Evolutionary conservation across 2,113 vertebrate genomes (phyloP).

Genomic region (Fukomys damarensis): DNA sequence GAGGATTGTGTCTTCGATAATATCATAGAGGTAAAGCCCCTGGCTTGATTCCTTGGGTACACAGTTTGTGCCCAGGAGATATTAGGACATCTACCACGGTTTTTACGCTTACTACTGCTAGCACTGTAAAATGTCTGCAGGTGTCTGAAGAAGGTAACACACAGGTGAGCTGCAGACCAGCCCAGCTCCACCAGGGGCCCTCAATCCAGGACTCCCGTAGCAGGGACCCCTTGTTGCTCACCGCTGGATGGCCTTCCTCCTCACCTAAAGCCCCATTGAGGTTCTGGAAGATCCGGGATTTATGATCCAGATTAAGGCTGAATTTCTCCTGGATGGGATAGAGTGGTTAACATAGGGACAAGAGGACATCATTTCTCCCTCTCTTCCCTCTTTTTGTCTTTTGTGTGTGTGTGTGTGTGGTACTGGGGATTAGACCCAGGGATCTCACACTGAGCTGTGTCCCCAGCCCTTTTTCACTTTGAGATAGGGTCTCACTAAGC

Average conservation of each 20-base stretch:
- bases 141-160: background rate
- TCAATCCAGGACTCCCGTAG: background rate
- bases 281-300: slow-evolving; percentile 90
- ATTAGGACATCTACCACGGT: rapidly evolving
- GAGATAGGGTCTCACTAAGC: background rate
- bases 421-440: background rate
- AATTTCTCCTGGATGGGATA: slow-evolving; percentile 84
- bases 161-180: background rate
- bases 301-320: slow-evolving; percentile 88
- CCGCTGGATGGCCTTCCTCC: background rate
- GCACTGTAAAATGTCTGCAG: background rate
- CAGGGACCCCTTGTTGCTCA: background rate
- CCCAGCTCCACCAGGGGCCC: background rate
- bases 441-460: background rate
- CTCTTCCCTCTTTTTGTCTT: background rate
- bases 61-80: rapidly evolving
- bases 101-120: too few relatives aligned
- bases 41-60: too few relatives aligned
- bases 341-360: background rate
- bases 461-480: background rate
- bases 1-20: background rate
- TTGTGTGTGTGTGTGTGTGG: too few relatives aligned
- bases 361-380: background rate
- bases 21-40: background rate
- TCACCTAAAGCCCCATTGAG: slow-evolving; percentile 91